Percentiles rank a stretch among this genome's conserved stretches.
Conservation (phyloP, 2,888 invertebrate species). For the Gastracanthus pulcherrimus region DNA sequence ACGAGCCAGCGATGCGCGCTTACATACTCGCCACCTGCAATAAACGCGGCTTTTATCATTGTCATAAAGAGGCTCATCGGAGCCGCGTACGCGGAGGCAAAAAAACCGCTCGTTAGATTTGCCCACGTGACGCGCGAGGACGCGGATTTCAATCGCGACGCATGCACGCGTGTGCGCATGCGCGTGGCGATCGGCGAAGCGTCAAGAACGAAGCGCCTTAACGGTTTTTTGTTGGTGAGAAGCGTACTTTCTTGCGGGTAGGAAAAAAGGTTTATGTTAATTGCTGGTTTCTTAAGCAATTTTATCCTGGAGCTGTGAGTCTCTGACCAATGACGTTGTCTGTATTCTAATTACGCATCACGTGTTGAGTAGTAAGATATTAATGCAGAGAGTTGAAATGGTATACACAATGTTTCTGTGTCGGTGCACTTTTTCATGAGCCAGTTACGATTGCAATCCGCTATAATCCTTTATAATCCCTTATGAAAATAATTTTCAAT, state of each 20-base stretch:
- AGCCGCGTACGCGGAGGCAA: neutral
- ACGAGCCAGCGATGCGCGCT: neutral
- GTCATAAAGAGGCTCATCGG: constrained; percentile 13
- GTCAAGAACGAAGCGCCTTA: neutral
- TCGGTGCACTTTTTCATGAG: too few relatives aligned
- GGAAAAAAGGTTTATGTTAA: neutral
- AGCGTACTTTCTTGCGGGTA: neutral
- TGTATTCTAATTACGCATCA: too few relatives aligned
- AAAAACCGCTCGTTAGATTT: constrained; percentile 4
- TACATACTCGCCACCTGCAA: neutral
- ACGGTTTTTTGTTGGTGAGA: neutral
- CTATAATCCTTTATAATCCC: too few relatives aligned
- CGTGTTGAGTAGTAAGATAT: too few relatives aligned
- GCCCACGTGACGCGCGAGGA: neutral
- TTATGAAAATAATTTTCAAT: too few relatives aligned
- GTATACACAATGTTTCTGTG: too few relatives aligned
- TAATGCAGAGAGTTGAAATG: too few relatives aligned
- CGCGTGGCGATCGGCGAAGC: neutral
- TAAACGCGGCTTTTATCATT: constrained; percentile 32
- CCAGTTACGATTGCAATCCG: too few relatives aligned
- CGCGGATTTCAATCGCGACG: neutral
- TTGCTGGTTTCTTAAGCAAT: neutral
- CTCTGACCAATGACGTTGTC: too few relatives aligned
- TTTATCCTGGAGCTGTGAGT: neutral
- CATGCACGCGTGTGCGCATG: neutral